Base-by-base conservation (phyloP, 2,888 invertebrate species). In the Conomelus anceps region DNA sequence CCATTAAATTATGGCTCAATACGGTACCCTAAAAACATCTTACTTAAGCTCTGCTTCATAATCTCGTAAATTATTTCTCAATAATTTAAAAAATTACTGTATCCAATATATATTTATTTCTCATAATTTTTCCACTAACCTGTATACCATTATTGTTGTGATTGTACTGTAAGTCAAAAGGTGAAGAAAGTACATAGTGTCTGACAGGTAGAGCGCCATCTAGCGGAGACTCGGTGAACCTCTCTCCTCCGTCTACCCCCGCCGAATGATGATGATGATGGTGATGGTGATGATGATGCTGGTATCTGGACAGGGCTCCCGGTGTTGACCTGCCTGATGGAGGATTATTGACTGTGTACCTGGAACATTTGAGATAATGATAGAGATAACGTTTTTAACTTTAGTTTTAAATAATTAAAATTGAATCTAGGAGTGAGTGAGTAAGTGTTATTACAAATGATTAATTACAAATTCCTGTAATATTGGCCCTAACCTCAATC, bases 231-330 rank as follows among this genome's bases (percentile, higher is more conserved):
- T 24, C 85, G 88, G 88, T 17, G 89, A 88, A 22, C 85, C 85
- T 22, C 85, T 26, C 86, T 86, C 86, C 85, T 24, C 34, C 89
- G 22, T 23, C 86, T 23, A 20, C 23, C 88, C 34, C 85, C 6
- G 23, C 63, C 84, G 13, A 23, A 63, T 6, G 89, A 88, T 89
- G 88, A 89, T 89, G 88, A 84, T 63, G 63, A 63, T n/a, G n/a
- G 4, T 63, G 63, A 63, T 63, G 63, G n/a, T 63, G 63, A 6
- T 63, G 34, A 4, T 34, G 34, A 4, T 34, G 34, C 13, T 34
- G 63, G n/a, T n/a, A 63, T n/a, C 63, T 63, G 63, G 63, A 1
- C 3, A n/a, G n/a, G n/a, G 63, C n/a, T 63, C n/a, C 63, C 63
- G 63, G 63, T 7, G 20, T 20, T 20, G 63, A 6, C 4, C 63